These are phyloP conservation scores for Leucoraja erinaceus DNA, from an alignment of 2,113 vertebrate species.

Conservation along the genomic window DNA sequence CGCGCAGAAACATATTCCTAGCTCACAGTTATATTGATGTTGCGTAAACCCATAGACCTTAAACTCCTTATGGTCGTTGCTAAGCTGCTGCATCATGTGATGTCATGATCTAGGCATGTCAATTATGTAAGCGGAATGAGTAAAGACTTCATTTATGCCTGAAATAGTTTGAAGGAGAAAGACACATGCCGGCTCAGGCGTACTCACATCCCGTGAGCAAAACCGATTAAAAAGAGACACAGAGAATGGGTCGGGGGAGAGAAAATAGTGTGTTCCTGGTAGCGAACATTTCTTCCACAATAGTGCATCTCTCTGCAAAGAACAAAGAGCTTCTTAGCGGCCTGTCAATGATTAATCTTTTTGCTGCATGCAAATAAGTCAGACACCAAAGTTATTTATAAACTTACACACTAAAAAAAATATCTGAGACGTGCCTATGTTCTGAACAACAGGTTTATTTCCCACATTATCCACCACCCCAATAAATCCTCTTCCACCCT, in stretches of 20 bases:
- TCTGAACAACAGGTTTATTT: background rate
- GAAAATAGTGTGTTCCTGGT: background rate
- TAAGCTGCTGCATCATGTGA: constrained; percentile 28
- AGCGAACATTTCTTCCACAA: background rate
- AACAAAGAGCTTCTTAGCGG: background rate
- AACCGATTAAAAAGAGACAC: background rate
- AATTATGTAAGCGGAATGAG: background rate
- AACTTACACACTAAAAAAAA: too few species aligned
- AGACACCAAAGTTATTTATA: constrained; percentile 27
- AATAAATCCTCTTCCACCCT: background rate
- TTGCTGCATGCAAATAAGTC: background rate
- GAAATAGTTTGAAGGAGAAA: constrained; percentile 16
- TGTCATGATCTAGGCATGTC: constrained; percentile 33
- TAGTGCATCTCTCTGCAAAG: background rate
- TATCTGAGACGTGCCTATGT: background rate
- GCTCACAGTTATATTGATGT: background rate
- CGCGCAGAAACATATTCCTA: background rate
- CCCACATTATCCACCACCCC: background rate
- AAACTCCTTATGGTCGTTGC: constrained; percentile 9
- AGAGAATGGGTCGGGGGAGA: background rate
- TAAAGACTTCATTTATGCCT: background rate
- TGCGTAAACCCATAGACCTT: constrained; percentile 2
- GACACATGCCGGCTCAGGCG: background rate
- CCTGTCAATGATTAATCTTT: constrained; percentile 24
- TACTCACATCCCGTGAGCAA: background rate